Base-by-base conservation (phyloP, 2,888 invertebrate species). In the Cataglyphis altisquamis region DNA sequence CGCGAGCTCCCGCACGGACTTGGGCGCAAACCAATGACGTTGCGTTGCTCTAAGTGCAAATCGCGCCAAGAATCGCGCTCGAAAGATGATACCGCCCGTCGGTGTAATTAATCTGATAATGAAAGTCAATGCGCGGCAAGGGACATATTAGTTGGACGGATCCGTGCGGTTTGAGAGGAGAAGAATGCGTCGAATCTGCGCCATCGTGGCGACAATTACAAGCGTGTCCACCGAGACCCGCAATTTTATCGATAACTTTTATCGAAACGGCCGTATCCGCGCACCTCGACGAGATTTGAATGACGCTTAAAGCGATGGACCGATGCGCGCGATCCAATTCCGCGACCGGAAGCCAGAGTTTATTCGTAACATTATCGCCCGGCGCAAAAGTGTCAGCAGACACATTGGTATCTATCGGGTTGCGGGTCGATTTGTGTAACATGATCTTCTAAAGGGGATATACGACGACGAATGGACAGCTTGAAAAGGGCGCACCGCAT, bases 361-460 rank as follows among this genome's bases (percentile, higher is more conserved):
- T 87, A 86, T 88, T 87, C 87, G 84, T 82, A 81, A 84, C 89
- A 84, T 87, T 89, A 89, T 89, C 89, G 48, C 62, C 45, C 80
- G 81, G 36, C 77, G 73, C 84, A 88, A 83, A 86, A 86, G 86
- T 84, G 89, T 89, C 87, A 80, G 57, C 39, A 64, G 82, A 55
- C 55, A 62, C 72, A 64, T 67, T 66, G 82, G 57, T 55, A 72
- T 64, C 84, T 87, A 89, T 89, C 86, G 81, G 83, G 84, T 89
- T 88, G 85, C 86, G 83, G 77, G 80, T 84, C 88, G 84, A 83
- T 86, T 84, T 57, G 83, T 84, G 86, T 86, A 90, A 90, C 85
- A 67, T 83, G 85, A 90, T 86, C 73, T 89, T 90, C 86, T 90
- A 90, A 90, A 90, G 89, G 88, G 89, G 89, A 89, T 90, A 85